Percentiles rank a stretch among this genome's conserved stretches.
phyloP scores from a whole-genome alignment of 2,888 invertebrate genomes.

The Drosophila mercatorum region DNA sequence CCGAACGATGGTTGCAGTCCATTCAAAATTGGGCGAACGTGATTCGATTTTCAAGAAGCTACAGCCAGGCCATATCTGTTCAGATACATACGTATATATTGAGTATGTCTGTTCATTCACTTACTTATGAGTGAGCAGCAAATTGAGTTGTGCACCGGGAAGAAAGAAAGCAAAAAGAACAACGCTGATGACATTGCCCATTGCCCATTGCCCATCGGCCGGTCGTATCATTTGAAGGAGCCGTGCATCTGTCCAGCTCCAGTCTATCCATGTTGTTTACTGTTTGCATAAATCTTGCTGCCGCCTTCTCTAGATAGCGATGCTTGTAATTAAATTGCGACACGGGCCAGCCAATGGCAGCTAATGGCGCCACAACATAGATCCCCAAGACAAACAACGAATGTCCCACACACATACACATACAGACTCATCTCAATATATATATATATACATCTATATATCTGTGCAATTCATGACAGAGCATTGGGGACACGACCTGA shows the following conservation, averaged over 20 bases:
- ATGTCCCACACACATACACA: slow-evolving; percentile 21
- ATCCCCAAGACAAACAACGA: slow-evolving; percentile 63
- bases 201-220: not conserved
- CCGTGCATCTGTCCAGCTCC: slow-evolving; percentile 26
- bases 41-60: slow-evolving; percentile 81
- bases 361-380: slow-evolving; percentile 79
- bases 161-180: slow-evolving; percentile 9
- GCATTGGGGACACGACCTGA: slow-evolving; percentile 74
- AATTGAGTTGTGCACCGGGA: slow-evolving; percentile 78
- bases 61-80: slow-evolving; percentile 25
- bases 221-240: slow-evolving; percentile 57
- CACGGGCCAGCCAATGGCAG: slow-evolving; percentile 69
- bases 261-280: slow-evolving; percentile 43
- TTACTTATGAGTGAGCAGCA: slow-evolving; percentile 45
- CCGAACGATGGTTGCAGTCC: slow-evolving; percentile 19
- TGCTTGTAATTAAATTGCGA: slow-evolving; percentile 78
- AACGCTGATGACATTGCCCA: slow-evolving; percentile 33
- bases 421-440: slow-evolving; percentile 13
- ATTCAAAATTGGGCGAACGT: slow-evolving; percentile 79
- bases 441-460: slow-evolving; percentile 17
- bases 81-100: slow-evolving; percentile 6
- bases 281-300: slow-evolving; percentile 74
- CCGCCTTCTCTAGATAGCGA: slow-evolving; percentile 50
- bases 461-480: slow-evolving; percentile 66
- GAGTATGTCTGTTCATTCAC: slow-evolving; percentile 15